phyloP scores from a whole-genome alignment of 2,888 invertebrate genomes.

The Hydropsyche betteni region DNA sequence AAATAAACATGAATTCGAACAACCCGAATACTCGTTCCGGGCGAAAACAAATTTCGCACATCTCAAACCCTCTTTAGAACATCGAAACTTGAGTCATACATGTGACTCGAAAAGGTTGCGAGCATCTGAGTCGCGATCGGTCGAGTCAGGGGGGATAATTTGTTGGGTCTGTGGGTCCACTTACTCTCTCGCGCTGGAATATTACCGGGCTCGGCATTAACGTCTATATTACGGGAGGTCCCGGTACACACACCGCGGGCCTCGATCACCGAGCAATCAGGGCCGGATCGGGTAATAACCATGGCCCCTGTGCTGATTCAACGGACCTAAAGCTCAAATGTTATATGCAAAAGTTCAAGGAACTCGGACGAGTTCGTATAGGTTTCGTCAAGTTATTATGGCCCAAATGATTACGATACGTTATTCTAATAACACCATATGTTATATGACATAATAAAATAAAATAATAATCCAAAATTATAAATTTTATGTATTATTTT shows the following conservation, averaged over 20 bases:
- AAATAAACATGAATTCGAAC: too few relatives aligned
- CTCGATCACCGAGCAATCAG: slow-evolving; percentile 7
- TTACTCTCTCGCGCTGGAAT: slow-evolving; percentile 33
- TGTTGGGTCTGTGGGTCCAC: slow-evolving; percentile 31
- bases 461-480: too few relatives aligned
- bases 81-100: too few relatives aligned
- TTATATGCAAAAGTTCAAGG: neutral
- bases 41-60: too few relatives aligned
- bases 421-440: too few relatives aligned
- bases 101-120: slow-evolving; percentile 4
- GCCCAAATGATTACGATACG: too few relatives aligned
- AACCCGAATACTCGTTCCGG: too few relatives aligned
- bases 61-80: too few relatives aligned
- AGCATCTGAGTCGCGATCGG: slow-evolving; percentile 2
- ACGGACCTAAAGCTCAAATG: neutral
- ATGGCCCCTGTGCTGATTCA: neutral
- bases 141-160: slow-evolving; percentile 37
- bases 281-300: slow-evolving; percentile 20
- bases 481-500: too few relatives aligned
- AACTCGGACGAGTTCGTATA: neutral
- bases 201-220: slow-evolving; percentile 38
- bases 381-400: neutral
- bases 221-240: slow-evolving; percentile 50
- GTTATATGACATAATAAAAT: too few relatives aligned
- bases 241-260: slow-evolving; percentile 12